Percentiles rank a stretch among this genome's conserved stretches.
phyloP scores from a whole-genome alignment of 1,140 invertebrate species.

The Aphelinus certus region DNA sequence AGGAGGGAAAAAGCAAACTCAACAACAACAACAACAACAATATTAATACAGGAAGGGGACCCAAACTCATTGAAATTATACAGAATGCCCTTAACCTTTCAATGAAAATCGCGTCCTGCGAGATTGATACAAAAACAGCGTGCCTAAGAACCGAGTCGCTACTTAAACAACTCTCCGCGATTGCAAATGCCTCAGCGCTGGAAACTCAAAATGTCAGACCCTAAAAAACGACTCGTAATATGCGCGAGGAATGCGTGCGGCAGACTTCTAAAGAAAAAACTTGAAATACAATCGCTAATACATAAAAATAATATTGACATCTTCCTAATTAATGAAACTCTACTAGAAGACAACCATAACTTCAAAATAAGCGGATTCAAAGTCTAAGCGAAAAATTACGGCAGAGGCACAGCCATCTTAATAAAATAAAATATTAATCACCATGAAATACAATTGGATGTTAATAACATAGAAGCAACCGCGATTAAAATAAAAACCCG shows the following conservation, averaged over 20 bases:
- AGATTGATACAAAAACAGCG: not conserved
- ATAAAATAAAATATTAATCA: constrained; percentile 8
- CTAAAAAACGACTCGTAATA: constrained; percentile 1
- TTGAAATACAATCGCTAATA: not conserved
- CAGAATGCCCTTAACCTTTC: not conserved
- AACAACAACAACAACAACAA: too few species aligned
- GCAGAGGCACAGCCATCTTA: not conserved
- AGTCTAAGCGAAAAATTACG: not conserved
- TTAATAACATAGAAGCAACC: not conserved
- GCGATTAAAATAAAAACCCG: constrained; percentile 9
- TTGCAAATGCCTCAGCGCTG: not conserved
- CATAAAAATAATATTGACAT: not conserved
- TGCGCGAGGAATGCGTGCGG: constrained; percentile 3
- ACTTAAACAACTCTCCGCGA: not conserved
- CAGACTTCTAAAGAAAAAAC: not conserved
- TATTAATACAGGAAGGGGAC: not conserved
- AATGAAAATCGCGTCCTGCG: not conserved
- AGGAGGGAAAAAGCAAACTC: too few species aligned
- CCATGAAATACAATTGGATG: not conserved
- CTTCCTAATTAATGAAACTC: not conserved
- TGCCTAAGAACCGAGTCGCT: not conserved
- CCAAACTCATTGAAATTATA: not conserved
- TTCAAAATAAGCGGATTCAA: not conserved
- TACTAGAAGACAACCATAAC: not conserved
- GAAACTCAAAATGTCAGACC: not conserved